These are phyloP conservation scores for Amphilophus citrinellus DNA, from an alignment of 2,113 vertebrate species.

Conservation along the genomic window DNA sequence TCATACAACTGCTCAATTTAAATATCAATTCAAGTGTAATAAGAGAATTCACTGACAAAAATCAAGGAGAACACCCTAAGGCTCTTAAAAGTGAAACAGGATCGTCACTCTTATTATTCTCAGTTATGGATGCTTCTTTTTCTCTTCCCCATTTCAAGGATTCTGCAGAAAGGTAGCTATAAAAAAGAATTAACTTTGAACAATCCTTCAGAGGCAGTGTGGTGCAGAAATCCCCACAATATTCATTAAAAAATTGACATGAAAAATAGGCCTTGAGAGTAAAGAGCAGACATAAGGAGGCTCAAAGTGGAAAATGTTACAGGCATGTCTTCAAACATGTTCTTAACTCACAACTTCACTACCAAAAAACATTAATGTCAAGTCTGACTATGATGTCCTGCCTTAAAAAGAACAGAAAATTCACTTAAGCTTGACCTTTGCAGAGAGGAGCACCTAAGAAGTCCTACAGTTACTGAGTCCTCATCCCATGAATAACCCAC, in stretches of 20 bases:
- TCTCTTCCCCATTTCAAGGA: slow-evolving; percentile 18
- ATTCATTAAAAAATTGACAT: slow-evolving; percentile 35
- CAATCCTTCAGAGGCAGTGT: slow-evolving; percentile 61
- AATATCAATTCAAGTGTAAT: slow-evolving; percentile 77
- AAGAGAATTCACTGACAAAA: slow-evolving; percentile 60
- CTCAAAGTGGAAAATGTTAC: slow-evolving; percentile 8
- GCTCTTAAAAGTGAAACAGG: slow-evolving; percentile 63
- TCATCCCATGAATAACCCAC: neutral
- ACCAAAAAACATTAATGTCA: neutral
- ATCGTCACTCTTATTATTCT: slow-evolving; percentile 40
- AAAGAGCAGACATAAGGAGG: slow-evolving; percentile 7
- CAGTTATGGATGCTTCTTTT: slow-evolving; percentile 29
- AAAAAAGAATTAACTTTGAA: slow-evolving; percentile 24
- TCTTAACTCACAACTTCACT: slow-evolving; percentile 2
- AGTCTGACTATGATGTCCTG: neutral
- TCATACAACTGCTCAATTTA: slow-evolving; percentile 75
- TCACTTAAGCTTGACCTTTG: slow-evolving; percentile 7
- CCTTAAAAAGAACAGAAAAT: neutral
- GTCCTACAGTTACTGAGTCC: slow-evolving; percentile 7
- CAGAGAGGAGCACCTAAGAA: slow-evolving; percentile 19
- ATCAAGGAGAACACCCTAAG: slow-evolving; percentile 62
- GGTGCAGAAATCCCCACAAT: slow-evolving; percentile 47
- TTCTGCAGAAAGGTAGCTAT: slow-evolving; percentile 12
- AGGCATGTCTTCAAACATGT: neutral
- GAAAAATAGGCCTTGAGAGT: slow-evolving; percentile 37